Percentiles rank a stretch among this genome's conserved stretches.
phyloP scores from a whole-genome alignment of 2,797 vertebrate genomes.

The Clarias platycephalus region DNA sequence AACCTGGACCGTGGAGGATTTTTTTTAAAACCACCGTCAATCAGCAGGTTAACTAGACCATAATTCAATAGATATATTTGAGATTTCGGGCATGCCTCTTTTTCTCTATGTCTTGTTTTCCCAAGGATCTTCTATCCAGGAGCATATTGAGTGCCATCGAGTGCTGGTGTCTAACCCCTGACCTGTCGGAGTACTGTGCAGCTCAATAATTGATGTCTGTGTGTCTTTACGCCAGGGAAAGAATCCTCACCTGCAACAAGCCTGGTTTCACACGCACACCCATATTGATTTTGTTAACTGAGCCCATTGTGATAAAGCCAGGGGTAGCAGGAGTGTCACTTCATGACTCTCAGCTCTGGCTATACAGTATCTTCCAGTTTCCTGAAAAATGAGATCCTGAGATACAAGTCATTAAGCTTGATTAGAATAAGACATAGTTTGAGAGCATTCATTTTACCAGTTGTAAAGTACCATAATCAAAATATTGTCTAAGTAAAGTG shows the following conservation, averaged over 20 bases:
- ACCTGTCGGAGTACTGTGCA: slow-evolving; percentile 63
- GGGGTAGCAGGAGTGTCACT: slow-evolving; percentile 55
- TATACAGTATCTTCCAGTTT: background rate
- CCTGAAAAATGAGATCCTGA: background rate
- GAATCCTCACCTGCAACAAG: slow-evolving; percentile 54
- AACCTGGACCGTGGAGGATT: too few species aligned
- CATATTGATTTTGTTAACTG: slow-evolving; percentile 82
- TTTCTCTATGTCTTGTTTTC: slow-evolving; percentile 25
- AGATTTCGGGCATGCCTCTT: slow-evolving; percentile 31
- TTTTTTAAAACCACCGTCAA: background rate
- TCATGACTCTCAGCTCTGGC: slow-evolving; percentile 19
- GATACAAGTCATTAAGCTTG: too few species aligned
- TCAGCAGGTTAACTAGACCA: background rate
- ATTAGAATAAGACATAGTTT: background rate
- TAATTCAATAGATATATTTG: slow-evolving; percentile 17
- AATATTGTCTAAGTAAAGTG: background rate
- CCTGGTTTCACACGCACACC: slow-evolving; percentile 68
- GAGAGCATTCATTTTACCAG: background rate
- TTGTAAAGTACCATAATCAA: background rate
- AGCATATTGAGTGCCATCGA: slow-evolving; percentile 59
- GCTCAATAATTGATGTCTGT: slow-evolving; percentile 77
- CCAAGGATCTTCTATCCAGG: slow-evolving; percentile 9
- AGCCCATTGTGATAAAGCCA: slow-evolving; percentile 67
- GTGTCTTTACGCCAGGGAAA: slow-evolving; percentile 59
- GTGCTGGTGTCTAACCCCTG: slow-evolving; percentile 69